phyloP scores from a whole-genome alignment of 2,797 vertebrate species.

The Pseudocheirus occidentalis region DNA sequence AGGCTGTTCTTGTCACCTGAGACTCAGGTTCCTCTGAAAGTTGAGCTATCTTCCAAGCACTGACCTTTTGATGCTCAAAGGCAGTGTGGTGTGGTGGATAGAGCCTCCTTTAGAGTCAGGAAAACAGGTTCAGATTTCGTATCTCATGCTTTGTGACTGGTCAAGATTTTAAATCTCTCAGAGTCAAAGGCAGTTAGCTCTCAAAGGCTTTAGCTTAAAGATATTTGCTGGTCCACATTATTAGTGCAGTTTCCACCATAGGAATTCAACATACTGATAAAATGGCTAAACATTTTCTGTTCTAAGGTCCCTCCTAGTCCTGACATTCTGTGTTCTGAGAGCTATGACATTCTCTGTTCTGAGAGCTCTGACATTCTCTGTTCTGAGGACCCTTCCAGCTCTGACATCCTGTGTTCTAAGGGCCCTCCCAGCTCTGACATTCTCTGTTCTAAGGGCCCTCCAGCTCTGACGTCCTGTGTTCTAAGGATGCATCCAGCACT shows the following conservation, averaged over 20 bases:
- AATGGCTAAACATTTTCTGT: neutral
- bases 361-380: neutral
- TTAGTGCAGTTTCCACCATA: neutral
- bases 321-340: too few species aligned
- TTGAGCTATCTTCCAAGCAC: neutral
- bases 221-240: neutral
- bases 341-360: too few species aligned
- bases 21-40: neutral
- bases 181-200: neutral
- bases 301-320: neutral
- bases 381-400: neutral
- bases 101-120: neutral
- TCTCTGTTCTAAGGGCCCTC: neutral
- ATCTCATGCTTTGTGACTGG: neutral
- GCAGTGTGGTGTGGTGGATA: neutral
- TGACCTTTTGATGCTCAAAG: neutral
- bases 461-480: neutral
- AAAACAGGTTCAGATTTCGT: neutral
- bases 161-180: neutral
- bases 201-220: neutral
- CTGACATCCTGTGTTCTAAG: too few species aligned
- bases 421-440: neutral
- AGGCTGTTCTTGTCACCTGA: neutral
- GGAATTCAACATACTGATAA: neutral
- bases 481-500: neutral